These are phyloP conservation scores for Disparrhopalites patrizii DNA, from an alignment of 2,888 invertebrate species.

Conservation along the genomic window DNA sequence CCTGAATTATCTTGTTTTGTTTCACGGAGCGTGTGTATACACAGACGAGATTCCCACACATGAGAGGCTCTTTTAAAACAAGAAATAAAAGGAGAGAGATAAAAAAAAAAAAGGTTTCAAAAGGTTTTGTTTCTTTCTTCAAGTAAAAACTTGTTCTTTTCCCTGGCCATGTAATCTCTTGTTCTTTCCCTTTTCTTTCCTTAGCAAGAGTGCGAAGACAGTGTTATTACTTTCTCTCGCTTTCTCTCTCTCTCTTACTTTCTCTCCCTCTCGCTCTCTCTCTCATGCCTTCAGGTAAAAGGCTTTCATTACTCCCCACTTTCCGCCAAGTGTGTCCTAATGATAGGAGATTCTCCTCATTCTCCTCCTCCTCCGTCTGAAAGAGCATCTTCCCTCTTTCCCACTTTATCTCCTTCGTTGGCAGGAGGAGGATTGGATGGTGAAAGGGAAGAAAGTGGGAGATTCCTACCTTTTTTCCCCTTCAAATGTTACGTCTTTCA, in stretches of 20 bases:
- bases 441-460: neutral
- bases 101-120: too few relatives aligned
- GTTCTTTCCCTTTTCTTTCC: too few relatives aligned
- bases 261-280: too few relatives aligned
- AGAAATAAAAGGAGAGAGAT: too few relatives aligned
- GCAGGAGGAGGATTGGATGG: neutral
- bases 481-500: neutral
- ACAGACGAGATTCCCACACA: too few relatives aligned
- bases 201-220: too few relatives aligned
- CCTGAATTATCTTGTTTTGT: too few relatives aligned
- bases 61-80: too few relatives aligned
- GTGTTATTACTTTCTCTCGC: neutral
- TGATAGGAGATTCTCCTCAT: slow-evolving; percentile 30
- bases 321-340: slow-evolving; percentile 33
- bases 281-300: slow-evolving; percentile 38
- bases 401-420: neutral
- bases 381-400: neutral
- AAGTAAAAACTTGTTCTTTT: too few relatives aligned
- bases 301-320: slow-evolving; percentile 36
- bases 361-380: neutral
- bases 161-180: too few relatives aligned
- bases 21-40: too few relatives aligned
- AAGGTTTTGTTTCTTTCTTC: too few relatives aligned
- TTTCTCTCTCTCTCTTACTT: neutral
- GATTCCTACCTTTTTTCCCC: neutral